These are phyloP conservation scores for Polyodon spathula DNA, from an alignment of 2,113 vertebrate genomes.

Conservation along the genomic window DNA sequence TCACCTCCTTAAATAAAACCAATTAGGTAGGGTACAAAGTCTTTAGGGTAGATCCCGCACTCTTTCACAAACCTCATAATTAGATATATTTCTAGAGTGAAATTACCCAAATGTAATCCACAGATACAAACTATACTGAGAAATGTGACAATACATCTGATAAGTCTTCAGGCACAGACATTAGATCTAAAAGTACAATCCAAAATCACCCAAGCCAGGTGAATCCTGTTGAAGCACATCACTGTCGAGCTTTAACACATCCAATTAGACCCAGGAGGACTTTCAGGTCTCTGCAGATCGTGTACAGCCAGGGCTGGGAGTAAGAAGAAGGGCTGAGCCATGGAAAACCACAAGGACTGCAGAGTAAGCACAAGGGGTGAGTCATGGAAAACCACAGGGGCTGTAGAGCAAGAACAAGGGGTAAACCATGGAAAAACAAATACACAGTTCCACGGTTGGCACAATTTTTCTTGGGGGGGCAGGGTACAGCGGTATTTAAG, in stretches of 20 bases:
- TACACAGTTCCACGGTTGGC: too few relatives aligned
- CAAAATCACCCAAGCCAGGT: slow-evolving; percentile 19
- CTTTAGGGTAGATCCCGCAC: background rate
- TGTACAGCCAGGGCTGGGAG: too few relatives aligned
- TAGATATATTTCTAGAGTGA: slow-evolving; percentile 30
- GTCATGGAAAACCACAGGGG: too few relatives aligned
- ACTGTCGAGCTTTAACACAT: slow-evolving; percentile 25
- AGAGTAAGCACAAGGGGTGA: too few relatives aligned
- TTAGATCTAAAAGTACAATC: slow-evolving; percentile 15
- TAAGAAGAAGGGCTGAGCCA: too few relatives aligned
- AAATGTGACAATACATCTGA: slow-evolving; percentile 17
- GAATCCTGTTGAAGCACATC: slow-evolving; percentile 29
- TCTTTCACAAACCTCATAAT: slow-evolving; percentile 25
- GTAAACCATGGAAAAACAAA: too few relatives aligned
- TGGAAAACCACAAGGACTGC: too few relatives aligned
- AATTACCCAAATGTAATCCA: slow-evolving; percentile 26
- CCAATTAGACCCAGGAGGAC: slow-evolving; percentile 23
- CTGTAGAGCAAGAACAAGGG: too few relatives aligned
- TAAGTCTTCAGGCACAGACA: slow-evolving; percentile 19
- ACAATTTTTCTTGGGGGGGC: too few relatives aligned
- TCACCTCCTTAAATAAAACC: background rate
- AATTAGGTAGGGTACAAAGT: background rate
- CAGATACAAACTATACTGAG: slow-evolving; percentile 23
- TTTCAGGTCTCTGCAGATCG: slow-evolving; percentile 20
- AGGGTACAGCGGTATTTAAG: too few relatives aligned